Percentiles rank a stretch among this genome's conserved stretches.
Evolutionary conservation across 2,888 invertebrate genomes (phyloP).

Genomic region (Hypolimnas misippus): DNA sequence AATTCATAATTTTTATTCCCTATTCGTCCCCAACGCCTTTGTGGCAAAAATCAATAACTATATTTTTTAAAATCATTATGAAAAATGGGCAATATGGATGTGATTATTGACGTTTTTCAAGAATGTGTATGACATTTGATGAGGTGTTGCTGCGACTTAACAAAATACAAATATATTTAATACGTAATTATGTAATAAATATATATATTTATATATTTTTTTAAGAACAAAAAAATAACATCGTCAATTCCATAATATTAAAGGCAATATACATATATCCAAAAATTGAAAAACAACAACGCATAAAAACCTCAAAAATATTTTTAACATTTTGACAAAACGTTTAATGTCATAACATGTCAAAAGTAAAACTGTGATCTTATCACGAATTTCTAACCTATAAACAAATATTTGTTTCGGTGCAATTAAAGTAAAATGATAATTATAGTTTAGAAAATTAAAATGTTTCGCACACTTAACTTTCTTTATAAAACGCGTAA

Average conservation of each 20-base stretch:
- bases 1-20: slow-evolving; percentile 28
- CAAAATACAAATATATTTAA: not conserved
- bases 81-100: slow-evolving; percentile 66
- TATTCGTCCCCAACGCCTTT: slow-evolving; percentile 50
- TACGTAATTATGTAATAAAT: not conserved
- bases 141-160: slow-evolving; percentile 30
- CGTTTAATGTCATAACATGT: slow-evolving; percentile 30
- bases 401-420: slow-evolving; percentile 38
- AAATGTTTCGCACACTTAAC: slow-evolving; percentile 52
- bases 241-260: too few relatives aligned
- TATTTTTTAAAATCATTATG: slow-evolving; percentile 53
- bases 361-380: slow-evolving; percentile 8
- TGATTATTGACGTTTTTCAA: slow-evolving; percentile 51
- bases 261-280: too few relatives aligned
- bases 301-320: not conserved
- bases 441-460: slow-evolving; percentile 40
- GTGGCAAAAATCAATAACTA: slow-evolving; percentile 66
- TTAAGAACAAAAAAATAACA: too few relatives aligned
- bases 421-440: slow-evolving; percentile 34
- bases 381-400: slow-evolving; percentile 47
- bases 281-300: not conserved
- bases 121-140: slow-evolving; percentile 33
- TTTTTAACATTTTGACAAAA: slow-evolving; percentile 5
- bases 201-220: too few relatives aligned
- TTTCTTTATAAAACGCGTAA: slow-evolving; percentile 41